phyloP scores from a whole-genome alignment of 2,797 vertebrate species.

The Sphenopsis melanotis region DNA sequence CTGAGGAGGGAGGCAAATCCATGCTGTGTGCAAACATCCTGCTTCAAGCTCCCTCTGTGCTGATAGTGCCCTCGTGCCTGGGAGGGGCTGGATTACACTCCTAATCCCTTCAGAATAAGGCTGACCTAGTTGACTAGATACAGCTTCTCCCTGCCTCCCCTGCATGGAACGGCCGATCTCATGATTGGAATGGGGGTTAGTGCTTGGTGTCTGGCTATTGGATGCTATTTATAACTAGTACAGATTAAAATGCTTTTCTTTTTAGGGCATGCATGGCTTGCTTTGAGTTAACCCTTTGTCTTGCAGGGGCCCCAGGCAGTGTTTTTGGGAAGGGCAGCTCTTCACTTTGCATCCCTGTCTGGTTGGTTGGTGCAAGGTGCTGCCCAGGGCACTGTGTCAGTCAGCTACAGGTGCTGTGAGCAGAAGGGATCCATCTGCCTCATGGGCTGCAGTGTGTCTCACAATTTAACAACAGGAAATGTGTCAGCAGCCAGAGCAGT shows the following conservation, averaged over 20 bases:
- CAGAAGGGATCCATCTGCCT: fast-evolving
- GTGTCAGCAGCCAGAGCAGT: neutral
- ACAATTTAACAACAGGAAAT: neutral
- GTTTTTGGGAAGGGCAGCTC: neutral
- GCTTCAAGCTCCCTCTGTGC: neutral
- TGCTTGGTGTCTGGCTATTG: neutral
- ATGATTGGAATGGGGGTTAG: conserved; percentile 46
- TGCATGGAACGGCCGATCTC: neutral
- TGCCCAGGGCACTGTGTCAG: neutral
- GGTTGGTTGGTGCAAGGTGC: neutral
- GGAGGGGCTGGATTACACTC: conserved; percentile 66
- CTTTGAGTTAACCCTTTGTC: conserved; percentile 45
- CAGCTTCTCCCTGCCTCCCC: neutral
- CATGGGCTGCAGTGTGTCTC: neutral
- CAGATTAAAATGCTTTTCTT: conserved; percentile 66
- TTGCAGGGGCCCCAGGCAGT: neutral
- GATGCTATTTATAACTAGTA: conserved; percentile 57
- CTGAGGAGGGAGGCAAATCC: neutral
- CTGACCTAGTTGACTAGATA: conserved; percentile 71
- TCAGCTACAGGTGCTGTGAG: neutral
- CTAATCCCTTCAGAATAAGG: conserved; percentile 72
- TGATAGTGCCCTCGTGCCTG: neutral
- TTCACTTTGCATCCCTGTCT: neutral
- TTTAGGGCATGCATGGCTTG: conserved; percentile 53
- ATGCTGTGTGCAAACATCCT: conserved; percentile 4